Evolutionary conservation across 2,113 vertebrate genomes (phyloP).

Genomic region (Cnemophilus loriae): DNA sequence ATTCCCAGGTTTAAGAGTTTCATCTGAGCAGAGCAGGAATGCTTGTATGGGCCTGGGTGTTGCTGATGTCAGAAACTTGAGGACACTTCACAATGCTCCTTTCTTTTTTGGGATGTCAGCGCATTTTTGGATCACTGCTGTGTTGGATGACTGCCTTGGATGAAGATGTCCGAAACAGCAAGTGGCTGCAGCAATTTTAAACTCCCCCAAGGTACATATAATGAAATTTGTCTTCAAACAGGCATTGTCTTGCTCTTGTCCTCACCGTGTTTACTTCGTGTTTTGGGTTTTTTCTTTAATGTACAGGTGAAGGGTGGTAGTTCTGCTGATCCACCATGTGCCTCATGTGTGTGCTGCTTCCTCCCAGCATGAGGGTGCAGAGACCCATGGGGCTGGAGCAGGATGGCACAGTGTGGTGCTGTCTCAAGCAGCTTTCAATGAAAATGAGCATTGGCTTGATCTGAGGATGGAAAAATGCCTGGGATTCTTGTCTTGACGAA

Average conservation of each 20-base stretch:
- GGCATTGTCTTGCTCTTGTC: background rate
- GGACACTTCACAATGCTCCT: background rate
- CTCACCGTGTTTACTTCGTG: background rate
- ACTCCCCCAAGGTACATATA: background rate
- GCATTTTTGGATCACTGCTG: background rate
- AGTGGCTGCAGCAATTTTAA: background rate
- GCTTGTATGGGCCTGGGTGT: background rate
- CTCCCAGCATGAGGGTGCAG: background rate
- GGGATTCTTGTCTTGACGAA: background rate
- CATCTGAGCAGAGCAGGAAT: background rate
- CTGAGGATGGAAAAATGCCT: background rate
- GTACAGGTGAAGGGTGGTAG: background rate
- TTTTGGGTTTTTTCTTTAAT: background rate
- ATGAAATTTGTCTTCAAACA: background rate
- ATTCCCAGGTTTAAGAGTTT: background rate
- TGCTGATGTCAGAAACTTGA: background rate
- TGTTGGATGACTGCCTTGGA: background rate
- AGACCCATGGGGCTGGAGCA: background rate
- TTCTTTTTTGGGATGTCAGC: background rate
- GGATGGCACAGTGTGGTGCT: background rate
- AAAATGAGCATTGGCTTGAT: background rate
- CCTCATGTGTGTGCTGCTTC: background rate
- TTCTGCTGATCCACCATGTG: background rate
- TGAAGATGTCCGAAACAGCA: background rate
- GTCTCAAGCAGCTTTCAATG: background rate